phyloP scores from a whole-genome alignment of 2,888 invertebrate species.

The Boloria selene region DNA sequence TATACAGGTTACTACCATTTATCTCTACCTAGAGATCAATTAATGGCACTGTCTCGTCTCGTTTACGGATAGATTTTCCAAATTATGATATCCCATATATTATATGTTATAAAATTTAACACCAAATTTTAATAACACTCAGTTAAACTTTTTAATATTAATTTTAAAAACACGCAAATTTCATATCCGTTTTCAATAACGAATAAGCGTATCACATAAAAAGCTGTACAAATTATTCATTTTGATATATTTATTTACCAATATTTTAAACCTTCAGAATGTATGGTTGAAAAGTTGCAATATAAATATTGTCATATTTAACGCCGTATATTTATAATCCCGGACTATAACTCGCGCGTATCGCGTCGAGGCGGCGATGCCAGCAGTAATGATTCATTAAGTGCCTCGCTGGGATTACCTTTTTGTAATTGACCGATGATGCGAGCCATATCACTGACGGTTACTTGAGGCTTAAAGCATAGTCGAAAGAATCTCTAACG shows the following conservation, averaged over 20 bases:
- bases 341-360: conserved; percentile 66
- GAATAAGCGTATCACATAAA: not conserved
- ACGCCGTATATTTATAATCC: conserved; percentile 31
- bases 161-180: no score
- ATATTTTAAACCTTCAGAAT: not conserved
- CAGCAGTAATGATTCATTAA: conserved; percentile 78
- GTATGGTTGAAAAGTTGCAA: not conserved
- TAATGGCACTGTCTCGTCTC: no score
- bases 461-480: conserved; percentile 53
- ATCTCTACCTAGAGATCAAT: no score
- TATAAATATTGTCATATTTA: conserved; percentile 4
- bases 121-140: no score
- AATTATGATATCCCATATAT: no score
- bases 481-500: conserved; percentile 30
- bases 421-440: conserved; percentile 82
- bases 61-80: no score
- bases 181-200: no score
- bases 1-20: no score
- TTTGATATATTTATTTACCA: not conserved
- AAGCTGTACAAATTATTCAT: not conserved
- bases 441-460: conserved; percentile 76
- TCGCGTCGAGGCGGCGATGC: conserved; percentile 59
- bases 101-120: no score
- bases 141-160: no score
- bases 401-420: conserved; percentile 80